Evolutionary conservation across 1,140 invertebrate genomes (phyloP).

Genomic region (Macrotrachela quadricornifera): DNA sequence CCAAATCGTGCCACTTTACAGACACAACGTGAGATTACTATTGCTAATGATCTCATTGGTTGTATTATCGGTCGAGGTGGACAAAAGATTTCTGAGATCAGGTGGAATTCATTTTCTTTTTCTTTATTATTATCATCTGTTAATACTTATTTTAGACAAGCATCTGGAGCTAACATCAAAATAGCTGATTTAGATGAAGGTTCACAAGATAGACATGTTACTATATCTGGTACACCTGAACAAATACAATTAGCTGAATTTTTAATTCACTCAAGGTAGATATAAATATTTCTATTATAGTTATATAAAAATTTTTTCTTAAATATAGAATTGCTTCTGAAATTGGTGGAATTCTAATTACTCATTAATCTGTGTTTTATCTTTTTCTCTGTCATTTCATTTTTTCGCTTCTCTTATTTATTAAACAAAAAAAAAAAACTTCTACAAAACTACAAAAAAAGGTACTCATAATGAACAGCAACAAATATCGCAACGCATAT

Average conservation of each 20-base stretch:
- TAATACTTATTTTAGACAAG: constrained; percentile 46
- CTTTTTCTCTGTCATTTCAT: no score
- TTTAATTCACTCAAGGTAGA: constrained; percentile 70
- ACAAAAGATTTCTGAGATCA: constrained; percentile 97
- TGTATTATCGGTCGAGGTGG: constrained; percentile 98
- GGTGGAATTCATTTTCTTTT: constrained; percentile 26
- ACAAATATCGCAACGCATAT: no score
- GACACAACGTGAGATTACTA: constrained; percentile 56
- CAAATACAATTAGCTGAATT: constrained; percentile 86
- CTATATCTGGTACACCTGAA: constrained; percentile 83
- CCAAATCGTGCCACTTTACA: no score
- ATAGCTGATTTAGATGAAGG: constrained; percentile 93
- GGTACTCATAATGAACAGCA: no score
- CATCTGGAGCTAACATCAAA: constrained; percentile 89
- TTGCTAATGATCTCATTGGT: constrained; percentile 91
- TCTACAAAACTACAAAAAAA: no score
- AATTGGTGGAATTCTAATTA: no score
- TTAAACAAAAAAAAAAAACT: no score
- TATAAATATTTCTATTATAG: no score
- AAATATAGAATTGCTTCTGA: no score
- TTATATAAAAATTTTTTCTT: no score
- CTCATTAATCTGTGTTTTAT: no score
- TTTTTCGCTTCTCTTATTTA: no score
- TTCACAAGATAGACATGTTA: constrained; percentile 77
- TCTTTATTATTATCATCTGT: not conserved